These are phyloP conservation scores for Zeuzera pyrina DNA, from an alignment of 2,888 invertebrate genomes.

Conservation along the genomic window DNA sequence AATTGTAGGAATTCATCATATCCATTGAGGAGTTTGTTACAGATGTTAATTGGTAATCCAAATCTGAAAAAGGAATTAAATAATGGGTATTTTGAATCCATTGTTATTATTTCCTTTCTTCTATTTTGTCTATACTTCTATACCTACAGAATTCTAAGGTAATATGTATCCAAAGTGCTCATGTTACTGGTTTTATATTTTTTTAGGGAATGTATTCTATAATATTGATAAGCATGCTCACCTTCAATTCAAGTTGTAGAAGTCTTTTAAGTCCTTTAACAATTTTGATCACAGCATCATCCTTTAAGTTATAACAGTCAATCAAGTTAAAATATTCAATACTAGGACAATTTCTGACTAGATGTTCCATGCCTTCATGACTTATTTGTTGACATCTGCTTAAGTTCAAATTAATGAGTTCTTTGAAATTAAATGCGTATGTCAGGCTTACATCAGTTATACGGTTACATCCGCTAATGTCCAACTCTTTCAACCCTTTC, in stretches of 20 bases:
- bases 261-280: slow-evolving; percentile 59
- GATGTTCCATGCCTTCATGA: slow-evolving; percentile 73
- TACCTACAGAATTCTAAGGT: too few relatives aligned
- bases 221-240: too few relatives aligned
- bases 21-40: too few relatives aligned
- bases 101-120: too few relatives aligned
- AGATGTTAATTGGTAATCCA: too few relatives aligned
- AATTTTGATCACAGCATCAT: slow-evolving; percentile 65
- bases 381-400: slow-evolving; percentile 81
- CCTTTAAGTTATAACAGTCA: slow-evolving; percentile 79
- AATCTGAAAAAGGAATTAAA: too few relatives aligned
- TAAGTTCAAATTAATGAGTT: slow-evolving; percentile 74
- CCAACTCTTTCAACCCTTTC: slow-evolving; percentile 70
- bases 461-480: slow-evolving; percentile 78
- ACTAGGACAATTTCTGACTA: slow-evolving; percentile 78
- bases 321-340: slow-evolving; percentile 78
- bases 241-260: slow-evolving; percentile 72
- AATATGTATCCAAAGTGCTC: too few relatives aligned
- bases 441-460: slow-evolving; percentile 82
- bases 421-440: slow-evolving; percentile 77
- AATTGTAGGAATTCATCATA: too few relatives aligned
- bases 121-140: too few relatives aligned
- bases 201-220: too few relatives aligned
- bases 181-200: too few relatives aligned
- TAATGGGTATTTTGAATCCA: too few relatives aligned